phyloP scores from a whole-genome alignment of 2,797 vertebrate species.

The Enteromius fasciolatus region DNA sequence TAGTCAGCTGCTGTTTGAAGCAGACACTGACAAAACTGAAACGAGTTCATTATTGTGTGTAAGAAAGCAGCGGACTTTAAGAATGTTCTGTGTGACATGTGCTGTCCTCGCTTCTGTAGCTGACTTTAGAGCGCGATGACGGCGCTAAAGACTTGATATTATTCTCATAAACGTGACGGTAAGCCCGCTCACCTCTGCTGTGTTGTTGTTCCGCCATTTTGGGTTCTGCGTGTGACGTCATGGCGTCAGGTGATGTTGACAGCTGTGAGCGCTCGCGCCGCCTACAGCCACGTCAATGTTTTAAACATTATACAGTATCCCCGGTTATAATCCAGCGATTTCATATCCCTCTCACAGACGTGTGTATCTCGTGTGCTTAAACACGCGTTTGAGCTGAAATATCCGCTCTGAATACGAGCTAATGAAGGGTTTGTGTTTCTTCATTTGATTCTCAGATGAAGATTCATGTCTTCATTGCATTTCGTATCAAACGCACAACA shows the following conservation, averaged over 20 bases:
- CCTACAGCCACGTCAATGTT: slow-evolving; percentile 51
- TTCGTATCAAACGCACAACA: background rate
- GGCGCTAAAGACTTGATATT: background rate
- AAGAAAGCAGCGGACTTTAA: background rate
- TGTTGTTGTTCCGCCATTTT: slow-evolving; percentile 51
- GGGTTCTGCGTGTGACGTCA: slow-evolving; percentile 40
- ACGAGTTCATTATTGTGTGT: background rate
- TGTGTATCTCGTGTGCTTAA: background rate
- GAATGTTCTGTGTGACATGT: background rate
- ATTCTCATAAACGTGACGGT: background rate
- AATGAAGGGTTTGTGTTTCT: background rate
- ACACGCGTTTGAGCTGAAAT: background rate
- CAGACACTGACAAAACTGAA: background rate
- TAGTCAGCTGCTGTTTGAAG: background rate
- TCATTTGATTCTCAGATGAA: background rate
- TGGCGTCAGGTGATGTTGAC: slow-evolving; percentile 43
- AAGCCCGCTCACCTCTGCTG: background rate
- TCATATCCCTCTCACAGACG: background rate
- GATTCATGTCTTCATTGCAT: background rate
- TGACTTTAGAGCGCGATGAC: too few relatives aligned
- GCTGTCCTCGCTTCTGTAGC: background rate
- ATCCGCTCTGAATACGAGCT: background rate
- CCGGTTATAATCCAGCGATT: background rate
- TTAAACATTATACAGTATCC: slow-evolving; percentile 24
- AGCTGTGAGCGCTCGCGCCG: slow-evolving; percentile 40